Base-by-base conservation (phyloP, 35 echinoderm and acorn worm genomes). In the Chiridota heheva region DNA sequence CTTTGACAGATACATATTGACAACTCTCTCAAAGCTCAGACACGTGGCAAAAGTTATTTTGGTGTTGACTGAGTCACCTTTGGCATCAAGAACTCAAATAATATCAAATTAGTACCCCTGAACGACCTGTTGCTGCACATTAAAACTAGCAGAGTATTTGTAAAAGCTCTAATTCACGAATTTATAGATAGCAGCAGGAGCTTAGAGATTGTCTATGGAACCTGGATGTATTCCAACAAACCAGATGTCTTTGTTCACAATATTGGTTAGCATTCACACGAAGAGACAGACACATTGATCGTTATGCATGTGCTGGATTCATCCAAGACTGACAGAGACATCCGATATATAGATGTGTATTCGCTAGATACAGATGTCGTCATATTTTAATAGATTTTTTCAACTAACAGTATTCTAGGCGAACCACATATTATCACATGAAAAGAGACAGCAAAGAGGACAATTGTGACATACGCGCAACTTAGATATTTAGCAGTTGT, bases 1-100 rank as follows among this genome's bases (percentile, higher is more conserved):
- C n/a, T 56, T 85, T 64, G 85, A 87, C 72, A 87, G 63, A 69
- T 70, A 87, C 55, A 87, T 87, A n/a, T n/a, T 58, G 73, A 80
- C 45, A 68, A 87, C 60, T 87, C 73, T 79, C 44, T 87, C 18
- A 87, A 80, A 72, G 58, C 40, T 43, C 72, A 80, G 63, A 87
- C 82, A 57, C 82, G 70, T 40, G 82, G 82, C 33, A 85, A 85
- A 44, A 77, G 82, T 24, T 62, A 44, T 70, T 37, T 70, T 44
- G 82, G 67, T 41, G 69, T 76, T 30, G 48, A 75, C 32, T 27
- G 15, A 29, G 79, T 82, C 33, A 82, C 45, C 38, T 82, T 82
- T 42, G 42, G 72, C 65, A 71, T 83, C 66, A 83, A 69, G 41
- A 22, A 72, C 63, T 51, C 81, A 30, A 82, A 60, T 15, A 83